Base-by-base conservation (phyloP, 2,888 invertebrate species). In the Meta bourneti region DNA sequence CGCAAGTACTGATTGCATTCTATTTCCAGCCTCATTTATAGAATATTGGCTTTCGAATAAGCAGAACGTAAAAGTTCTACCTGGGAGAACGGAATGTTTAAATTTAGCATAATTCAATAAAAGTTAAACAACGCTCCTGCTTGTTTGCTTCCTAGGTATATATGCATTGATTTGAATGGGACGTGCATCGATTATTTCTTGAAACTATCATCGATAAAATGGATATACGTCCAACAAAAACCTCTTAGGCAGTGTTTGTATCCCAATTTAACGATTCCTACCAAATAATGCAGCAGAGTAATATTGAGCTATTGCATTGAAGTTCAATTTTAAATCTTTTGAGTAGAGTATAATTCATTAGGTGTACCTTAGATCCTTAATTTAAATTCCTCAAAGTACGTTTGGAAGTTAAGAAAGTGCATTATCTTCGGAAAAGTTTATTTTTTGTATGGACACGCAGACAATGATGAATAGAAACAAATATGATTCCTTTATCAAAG, bases 1-100 rank as follows among this genome's bases (percentile, higher is more conserved):
- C 8, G 61, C 20, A 61, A 79, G 34, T 79, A 16, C 79, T 61
- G 49, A 34, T 79, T 52, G 19, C 52, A 51, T 79, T 61, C 61
- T 9, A 61, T 16, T 16, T 61, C 61, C 13, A 61, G 16, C 13
- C 61, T 61, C 61, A 61, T 61, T 61, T 61, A 61, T 61, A 61
- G 61, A 61, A 61, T 61, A 61, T 61, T 61, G 61, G 61, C 61
- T 61, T 61, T 61, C 16, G 61, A 61, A 6, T 9, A 16, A 61
- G 61, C 61, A 61, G 16, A 16, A 61, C 16, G 61, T 61, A 61
- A 61, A 61, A 61, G 61, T 61, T 16, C 61, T 61, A 61, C 61
- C 61, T 61, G 61, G 61, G 61, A 61, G 34, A 61, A 16, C 61
- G 16, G 61, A 16, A 9, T 16, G 7, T 16, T 61, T 61, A 61